Evolutionary conservation across 2,113 vertebrate genomes (phyloP), one percentile per base, ranked within the genome.

Genomic region (Corythornis madagascariensis): DNA sequence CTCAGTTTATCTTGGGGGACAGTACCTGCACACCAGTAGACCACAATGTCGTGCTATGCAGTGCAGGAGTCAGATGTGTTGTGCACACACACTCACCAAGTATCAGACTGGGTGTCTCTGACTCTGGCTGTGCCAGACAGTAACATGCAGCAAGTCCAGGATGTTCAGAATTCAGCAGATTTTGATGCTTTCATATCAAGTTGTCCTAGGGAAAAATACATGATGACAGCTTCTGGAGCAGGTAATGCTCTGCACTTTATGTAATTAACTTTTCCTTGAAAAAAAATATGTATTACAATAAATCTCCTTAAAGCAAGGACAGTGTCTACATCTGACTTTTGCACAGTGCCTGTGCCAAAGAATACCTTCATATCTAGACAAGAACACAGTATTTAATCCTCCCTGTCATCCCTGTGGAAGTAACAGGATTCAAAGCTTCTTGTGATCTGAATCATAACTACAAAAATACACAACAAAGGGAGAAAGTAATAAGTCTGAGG

Each of bases 31-130:
- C 11, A 25, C 2, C 8, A 0, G 29, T n/a, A 78, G 53, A 56
- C 6, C 25, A 28, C 56, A 35, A 7, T 4, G 18, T 38, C 18
- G 3, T 1, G 7, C 26, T 43, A 56, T 59, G 47, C 73, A 65
- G 31, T 7, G 15, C 66, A 38, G 9, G 16, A 12, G 40, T 18
- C 50, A 60, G 66, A 3, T 4, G 38, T 11, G 13, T 20, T 69
- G 64, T 25, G 56, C 42, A 50, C 38, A 6, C 4, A 1, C 1
- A 10, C 0, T 14, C 59, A 56, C 38, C 0, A 1, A 35, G 70
- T 4, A 7, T 26, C 18, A 10, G n/a, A 33, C 52, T 42, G 60
- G 26, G 35, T 57, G 55, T 25, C 35, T 83, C n/a, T 21, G 50
- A 45, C 31, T 45, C 38, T 47, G 52, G 19, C 57, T 28, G 18